These are phyloP conservation scores for Lasioglossum morio DNA, from an alignment of 2,888 invertebrate genomes.

Conservation along the genomic window DNA sequence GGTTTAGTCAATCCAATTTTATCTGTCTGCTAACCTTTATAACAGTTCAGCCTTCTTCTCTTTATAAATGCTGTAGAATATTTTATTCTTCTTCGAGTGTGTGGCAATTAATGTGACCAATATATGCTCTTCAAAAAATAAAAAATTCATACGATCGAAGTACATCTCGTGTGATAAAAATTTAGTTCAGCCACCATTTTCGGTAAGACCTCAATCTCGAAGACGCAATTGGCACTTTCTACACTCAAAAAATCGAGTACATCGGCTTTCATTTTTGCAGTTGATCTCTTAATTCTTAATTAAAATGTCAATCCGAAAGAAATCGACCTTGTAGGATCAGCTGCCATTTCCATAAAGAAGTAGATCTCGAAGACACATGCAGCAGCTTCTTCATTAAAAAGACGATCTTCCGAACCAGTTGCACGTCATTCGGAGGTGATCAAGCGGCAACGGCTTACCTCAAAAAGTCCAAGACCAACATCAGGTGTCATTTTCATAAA, in stretches of 20 bases:
- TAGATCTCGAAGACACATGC: background rate
- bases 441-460: background rate
- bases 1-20: background rate
- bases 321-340: no score
- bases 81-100: background rate
- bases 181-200: background rate
- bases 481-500: background rate
- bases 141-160: no score
- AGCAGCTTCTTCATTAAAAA: background rate
- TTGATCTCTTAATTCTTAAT: background rate
- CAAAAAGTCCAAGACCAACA: background rate
- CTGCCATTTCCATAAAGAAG: no score
- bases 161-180: no score
- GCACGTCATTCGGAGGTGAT: background rate
- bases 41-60: background rate
- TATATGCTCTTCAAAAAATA: background rate
- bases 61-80: background rate
- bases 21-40: background rate
- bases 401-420: background rate
- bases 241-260: background rate
- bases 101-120: background rate
- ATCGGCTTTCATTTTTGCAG: background rate
- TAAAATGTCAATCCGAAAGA: no score
- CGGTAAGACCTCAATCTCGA: background rate
- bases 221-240: background rate